Evolutionary conservation across 2,113 vertebrate species (phyloP), one percentile per base, ranked within the genome.

Genomic region (Eulemur rufifrons): DNA sequence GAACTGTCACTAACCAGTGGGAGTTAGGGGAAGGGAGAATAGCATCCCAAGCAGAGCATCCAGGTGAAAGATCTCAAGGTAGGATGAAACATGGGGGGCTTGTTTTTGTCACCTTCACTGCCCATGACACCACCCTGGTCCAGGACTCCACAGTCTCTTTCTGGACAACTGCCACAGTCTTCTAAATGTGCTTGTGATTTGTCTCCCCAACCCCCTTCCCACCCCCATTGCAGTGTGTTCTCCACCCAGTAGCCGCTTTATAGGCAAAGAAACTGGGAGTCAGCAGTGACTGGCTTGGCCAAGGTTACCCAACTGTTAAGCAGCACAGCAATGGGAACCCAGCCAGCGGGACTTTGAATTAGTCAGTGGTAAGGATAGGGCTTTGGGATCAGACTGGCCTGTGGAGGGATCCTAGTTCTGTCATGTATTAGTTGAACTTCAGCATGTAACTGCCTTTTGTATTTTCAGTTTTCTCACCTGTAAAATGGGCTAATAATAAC

Each of bases 271-370:
- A 45, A 47, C 5, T 29, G 34, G 20, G 74, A 77, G 32, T 89
- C 78, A 82, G 80, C 52, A 86, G 18, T 86, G 69, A 82, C 39
- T 94, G 29, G 52, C n/a, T 89, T 86, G 95, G 61, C 88, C 52
- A 6, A 50, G 56, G 85, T 83, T 86, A 52, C 42, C 37, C 59
- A 61, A 20, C 39, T 68, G 54, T 74, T 64, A 76, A 84, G 86
- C 17, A 73, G 47, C 32, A 69, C 17, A 64, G 56, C 64, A 7
- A 18, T 13, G 21, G 74, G 34, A 77, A 71, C 64, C 21, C 84
- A 82, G 74, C 21, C 56, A 54, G 66, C 25, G 50, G 91, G 89
- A 89, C 32, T 39, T 69, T 78, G 27, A 91, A 37, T 88, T 50
- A 37, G 45, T 94, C 54, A 56, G 54, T 21, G 82, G 23, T 76